Conservation (phyloP, 2,888 invertebrate genomes). For the Ptychoptera albimana region DNA sequence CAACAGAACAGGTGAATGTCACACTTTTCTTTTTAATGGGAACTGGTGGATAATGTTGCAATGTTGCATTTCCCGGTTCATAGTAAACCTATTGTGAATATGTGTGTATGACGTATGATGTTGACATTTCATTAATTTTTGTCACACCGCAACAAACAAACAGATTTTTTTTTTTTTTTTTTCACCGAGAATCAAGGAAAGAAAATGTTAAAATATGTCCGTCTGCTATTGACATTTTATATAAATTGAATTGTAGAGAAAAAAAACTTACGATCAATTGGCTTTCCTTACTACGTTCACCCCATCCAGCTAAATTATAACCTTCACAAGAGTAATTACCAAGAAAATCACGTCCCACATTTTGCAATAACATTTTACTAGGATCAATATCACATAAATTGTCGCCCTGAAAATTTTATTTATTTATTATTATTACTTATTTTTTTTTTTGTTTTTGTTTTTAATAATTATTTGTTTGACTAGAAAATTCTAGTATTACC, state of each 20-base stretch:
- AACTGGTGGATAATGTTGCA: conserved; percentile 54
- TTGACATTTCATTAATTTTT: too few relatives aligned
- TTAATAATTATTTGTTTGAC: too few relatives aligned
- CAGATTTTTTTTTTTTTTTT: too few relatives aligned
- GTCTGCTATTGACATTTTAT: too few relatives aligned
- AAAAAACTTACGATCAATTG: conserved; percentile 54
- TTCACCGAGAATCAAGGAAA: conserved; percentile 4
- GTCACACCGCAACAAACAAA: not conserved
- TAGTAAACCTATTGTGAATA: conserved; percentile 28
- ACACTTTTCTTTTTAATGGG: conserved; percentile 73
- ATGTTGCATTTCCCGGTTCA: conserved; percentile 68
- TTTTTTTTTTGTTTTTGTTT: too few relatives aligned
- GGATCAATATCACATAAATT: conserved; percentile 75
- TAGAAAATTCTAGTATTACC: too few relatives aligned
- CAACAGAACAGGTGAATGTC: conserved; percentile 68
- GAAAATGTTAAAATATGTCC: too few relatives aligned
- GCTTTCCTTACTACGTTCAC: conserved; percentile 56
- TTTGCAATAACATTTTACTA: conserved; percentile 66
- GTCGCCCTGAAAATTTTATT: conserved; percentile 20
- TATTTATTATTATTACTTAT: too few relatives aligned
- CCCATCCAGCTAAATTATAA: conserved; percentile 79
- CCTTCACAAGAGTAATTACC: conserved; percentile 91
- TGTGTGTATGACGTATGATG: not conserved
- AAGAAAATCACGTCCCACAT: conserved; percentile 76
- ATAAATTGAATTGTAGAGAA: too few relatives aligned